phyloP scores from a whole-genome alignment of 2,888 invertebrate species.

The Morinoia aosen region DNA sequence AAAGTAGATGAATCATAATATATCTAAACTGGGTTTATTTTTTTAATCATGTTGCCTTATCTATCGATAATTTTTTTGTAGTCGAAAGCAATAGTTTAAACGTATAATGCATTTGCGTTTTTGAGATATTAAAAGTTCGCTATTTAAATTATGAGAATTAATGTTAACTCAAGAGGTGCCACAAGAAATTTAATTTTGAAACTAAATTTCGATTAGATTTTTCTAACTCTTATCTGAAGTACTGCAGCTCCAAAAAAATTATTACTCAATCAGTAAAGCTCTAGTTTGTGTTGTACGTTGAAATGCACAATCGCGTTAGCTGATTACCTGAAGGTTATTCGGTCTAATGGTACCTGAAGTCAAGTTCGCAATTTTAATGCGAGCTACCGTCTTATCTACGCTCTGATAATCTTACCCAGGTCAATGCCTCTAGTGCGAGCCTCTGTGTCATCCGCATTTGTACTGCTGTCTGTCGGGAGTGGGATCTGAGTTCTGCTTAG shows the following conservation, averaged over 20 bases:
- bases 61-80: too few relatives aligned
- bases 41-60: too few relatives aligned
- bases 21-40: too few relatives aligned
- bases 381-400: neutral
- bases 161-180: neutral
- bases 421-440: neutral
- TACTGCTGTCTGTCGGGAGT: neutral
- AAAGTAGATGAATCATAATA: too few relatives aligned
- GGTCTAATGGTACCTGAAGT: neutral
- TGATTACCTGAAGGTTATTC: neutral
- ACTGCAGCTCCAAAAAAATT: too few relatives aligned
- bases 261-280: neutral
- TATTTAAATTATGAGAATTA: too few relatives aligned
- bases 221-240: too few relatives aligned
- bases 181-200: neutral
- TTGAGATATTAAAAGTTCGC: too few relatives aligned
- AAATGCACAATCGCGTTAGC: neutral
- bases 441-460: neutral
- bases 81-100: too few relatives aligned
- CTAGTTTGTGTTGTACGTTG: neutral
- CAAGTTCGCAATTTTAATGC: neutral
- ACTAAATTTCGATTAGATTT: neutral
- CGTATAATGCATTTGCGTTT: too few relatives aligned
- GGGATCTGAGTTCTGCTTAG: neutral
- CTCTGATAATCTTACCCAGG: slow-evolving; percentile 22